Evolutionary conservation across 2,797 vertebrate species (phyloP), one percentile per base, ranked within the genome.

Genomic region (Nasua narica): DNA sequence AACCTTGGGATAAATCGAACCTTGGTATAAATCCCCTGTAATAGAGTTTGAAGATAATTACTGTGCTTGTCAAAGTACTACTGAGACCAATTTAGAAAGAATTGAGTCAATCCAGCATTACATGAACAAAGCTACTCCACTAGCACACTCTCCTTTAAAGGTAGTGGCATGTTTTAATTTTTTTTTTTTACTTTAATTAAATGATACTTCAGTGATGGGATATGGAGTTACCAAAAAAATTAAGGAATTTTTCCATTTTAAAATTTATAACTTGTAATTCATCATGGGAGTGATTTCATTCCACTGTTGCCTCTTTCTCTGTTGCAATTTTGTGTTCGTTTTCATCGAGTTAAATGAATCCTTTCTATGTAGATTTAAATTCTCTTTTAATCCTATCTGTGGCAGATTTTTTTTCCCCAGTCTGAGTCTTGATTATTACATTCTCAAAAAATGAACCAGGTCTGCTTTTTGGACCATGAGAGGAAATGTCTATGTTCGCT

Each of bases 31-130:
- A 77, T 90, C 74, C 46, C 77, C 58, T 90, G 52, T 37, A 93
- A 78, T 60, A 82, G 25, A 78, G 54, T 86, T 96, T 94, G 18
- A 93, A 91, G 43, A 94, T 95, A 96, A 96, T 91, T 84, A 91
- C n/a, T 27, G 29, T 89, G 70, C 35, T 78, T 82, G 5, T 93
- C 56, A 97, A 58, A 93, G 93, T 93, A 54, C 62, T 65, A 95
- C 90, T 37, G 60, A 93, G 79, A 90, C 43, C 76, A 79, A 65
- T 89, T 95, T 58, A 91, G 70, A 84, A 86, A 81, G 21, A 65
- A 11, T 43, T 35, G 78, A 82, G 58, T 91, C 60, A 88, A 81
- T 84, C 65, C 58, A 43, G 14, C 46, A 58, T 54, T 93, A 10
- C 65, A 70, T 32, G 70, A 90, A 52, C 37, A 93, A 82, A 81